Evolutionary conservation across 2,888 invertebrate species (phyloP).

Genomic region (Eupithecia tripunctaria): DNA sequence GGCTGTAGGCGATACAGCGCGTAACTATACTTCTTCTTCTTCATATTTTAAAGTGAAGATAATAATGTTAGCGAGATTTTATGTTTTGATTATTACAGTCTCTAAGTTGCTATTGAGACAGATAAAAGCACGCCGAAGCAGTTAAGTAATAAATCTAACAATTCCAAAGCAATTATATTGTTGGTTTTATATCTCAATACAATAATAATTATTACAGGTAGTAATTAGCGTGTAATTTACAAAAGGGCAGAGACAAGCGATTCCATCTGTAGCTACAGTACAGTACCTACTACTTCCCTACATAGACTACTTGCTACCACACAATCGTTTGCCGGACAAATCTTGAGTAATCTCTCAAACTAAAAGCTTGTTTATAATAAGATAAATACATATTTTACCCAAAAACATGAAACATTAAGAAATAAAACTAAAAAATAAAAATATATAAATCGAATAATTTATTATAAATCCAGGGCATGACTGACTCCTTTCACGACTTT

Average conservation of each 20-base stretch:
- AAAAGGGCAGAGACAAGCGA: conserved; percentile 8
- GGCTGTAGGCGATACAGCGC: background rate
- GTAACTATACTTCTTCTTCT: background rate
- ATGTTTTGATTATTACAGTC: background rate
- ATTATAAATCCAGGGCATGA: no score
- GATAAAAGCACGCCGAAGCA: background rate
- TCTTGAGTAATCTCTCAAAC: background rate
- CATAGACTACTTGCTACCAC: background rate
- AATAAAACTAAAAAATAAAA: no score
- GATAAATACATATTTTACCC: no score
- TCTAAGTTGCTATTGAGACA: background rate
- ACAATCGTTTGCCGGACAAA: background rate
- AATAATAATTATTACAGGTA: conserved; percentile 8
- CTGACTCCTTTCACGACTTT: no score
- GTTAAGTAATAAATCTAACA: conserved; percentile 12
- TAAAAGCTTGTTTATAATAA: no score
- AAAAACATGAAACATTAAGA: no score
- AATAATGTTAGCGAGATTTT: no score
- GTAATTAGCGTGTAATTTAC: conserved; percentile 16
- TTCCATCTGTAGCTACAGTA: background rate
- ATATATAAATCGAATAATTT: no score
- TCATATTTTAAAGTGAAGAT: background rate
- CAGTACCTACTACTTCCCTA: background rate
- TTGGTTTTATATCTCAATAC: conserved; percentile 2
- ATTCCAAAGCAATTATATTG: conserved; percentile 20